A percentile compares a stretch with the other conserved stretches of the same genome.
Conservation (phyloP, 1,140 invertebrate genomes). For the Cotesia vestalis region DNA sequence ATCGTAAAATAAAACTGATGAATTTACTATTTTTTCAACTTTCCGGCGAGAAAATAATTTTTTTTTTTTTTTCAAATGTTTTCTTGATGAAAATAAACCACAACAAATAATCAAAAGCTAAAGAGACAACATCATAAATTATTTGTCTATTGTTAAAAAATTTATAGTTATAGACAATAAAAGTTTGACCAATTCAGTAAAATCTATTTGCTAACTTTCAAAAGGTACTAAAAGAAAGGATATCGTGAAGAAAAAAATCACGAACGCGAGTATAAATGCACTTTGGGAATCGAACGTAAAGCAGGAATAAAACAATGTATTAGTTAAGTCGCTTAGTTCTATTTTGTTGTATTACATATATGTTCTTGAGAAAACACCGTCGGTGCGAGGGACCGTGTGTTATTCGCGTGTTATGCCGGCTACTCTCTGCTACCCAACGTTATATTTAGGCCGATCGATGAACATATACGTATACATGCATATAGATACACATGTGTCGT, state of each 20-base stretch:
- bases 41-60: too few relatives aligned
- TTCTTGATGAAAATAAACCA: too few relatives aligned
- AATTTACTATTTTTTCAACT: too few relatives aligned
- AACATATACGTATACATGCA: conserved; percentile 45
- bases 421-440: conserved; percentile 42
- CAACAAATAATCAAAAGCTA: too few relatives aligned
- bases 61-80: too few relatives aligned
- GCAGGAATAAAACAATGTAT: conserved; percentile 14
- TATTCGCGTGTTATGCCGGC: conserved; percentile 19
- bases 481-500: conserved; percentile 9
- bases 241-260: not conserved
- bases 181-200: conserved; percentile 1
- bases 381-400: conserved; percentile 5
- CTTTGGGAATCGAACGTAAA: not conserved
- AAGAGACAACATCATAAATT: too few relatives aligned
- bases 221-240: conserved; percentile 6
- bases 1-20: too few relatives aligned
- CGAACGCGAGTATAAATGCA: not conserved
- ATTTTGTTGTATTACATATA: not conserved
- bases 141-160: not conserved
- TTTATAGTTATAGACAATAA: not conserved
- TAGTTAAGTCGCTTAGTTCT: not conserved
- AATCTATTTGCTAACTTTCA: conserved; percentile 7
- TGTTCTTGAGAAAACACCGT: conserved; percentile 10
- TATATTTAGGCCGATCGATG: conserved; percentile 61